These are phyloP conservation scores for Microcebus ravelobensis DNA, from an alignment of 2,113 vertebrate genomes.

Conservation along the genomic window DNA sequence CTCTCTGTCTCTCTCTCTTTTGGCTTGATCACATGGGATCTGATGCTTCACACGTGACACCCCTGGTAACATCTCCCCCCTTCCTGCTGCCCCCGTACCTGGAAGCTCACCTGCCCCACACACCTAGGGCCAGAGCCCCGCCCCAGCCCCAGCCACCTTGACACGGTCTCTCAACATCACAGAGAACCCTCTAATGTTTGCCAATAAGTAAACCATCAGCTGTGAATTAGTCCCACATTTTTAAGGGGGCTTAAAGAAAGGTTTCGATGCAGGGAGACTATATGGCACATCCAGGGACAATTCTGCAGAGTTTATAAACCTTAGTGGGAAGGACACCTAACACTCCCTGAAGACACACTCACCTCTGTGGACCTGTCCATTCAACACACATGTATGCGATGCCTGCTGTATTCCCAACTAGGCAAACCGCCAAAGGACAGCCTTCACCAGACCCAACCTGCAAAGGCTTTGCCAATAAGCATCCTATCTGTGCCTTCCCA, in stretches of 20 bases:
- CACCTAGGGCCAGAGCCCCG: background rate
- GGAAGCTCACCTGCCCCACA: background rate
- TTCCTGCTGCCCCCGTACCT: background rate
- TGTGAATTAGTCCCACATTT: background rate
- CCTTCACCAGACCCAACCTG: background rate
- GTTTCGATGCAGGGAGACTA: background rate
- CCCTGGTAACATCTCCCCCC: background rate
- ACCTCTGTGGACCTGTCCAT: background rate
- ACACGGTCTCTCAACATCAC: background rate
- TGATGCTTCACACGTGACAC: background rate
- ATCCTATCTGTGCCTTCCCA: background rate
- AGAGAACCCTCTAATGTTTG: background rate
- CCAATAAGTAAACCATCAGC: background rate
- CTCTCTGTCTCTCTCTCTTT: background rate
- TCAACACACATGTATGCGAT: background rate
- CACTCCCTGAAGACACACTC: background rate
- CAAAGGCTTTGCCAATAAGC: background rate
- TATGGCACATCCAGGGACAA: background rate
- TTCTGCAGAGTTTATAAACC: background rate
- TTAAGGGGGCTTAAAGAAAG: background rate
- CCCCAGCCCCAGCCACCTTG: background rate
- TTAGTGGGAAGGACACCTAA: background rate
- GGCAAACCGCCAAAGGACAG: background rate
- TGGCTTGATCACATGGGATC: accelerated
- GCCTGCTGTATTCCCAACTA: background rate